Evolutionary conservation across 2,797 vertebrate species (phyloP).

Genomic region (Masticophis lateralis): DNA sequence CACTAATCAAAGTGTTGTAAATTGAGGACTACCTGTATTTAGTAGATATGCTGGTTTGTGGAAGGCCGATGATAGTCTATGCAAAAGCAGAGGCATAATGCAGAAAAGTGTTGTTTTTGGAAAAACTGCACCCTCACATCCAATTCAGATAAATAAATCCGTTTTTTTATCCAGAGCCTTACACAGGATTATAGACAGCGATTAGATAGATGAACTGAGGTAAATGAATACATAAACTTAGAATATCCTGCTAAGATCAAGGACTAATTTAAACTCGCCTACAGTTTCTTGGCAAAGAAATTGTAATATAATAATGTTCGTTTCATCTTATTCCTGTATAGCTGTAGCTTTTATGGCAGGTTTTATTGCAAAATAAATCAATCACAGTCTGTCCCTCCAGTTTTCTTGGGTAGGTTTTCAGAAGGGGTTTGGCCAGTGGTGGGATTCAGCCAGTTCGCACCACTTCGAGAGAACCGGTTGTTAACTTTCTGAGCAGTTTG

Average conservation of each 20-base stretch:
- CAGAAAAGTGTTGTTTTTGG: not conserved
- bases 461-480: no score
- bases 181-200: not conserved
- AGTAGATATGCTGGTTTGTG: not conserved
- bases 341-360: not conserved
- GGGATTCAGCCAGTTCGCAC: no score
- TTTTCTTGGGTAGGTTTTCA: no score
- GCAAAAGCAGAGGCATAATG: not conserved
- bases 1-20: not conserved
- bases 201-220: not conserved
- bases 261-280: not conserved
- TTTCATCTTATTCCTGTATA: not conserved
- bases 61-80: not conserved
- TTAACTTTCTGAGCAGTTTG: no score
- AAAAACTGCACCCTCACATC: not conserved
- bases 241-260: not conserved
- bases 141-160: not conserved
- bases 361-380: not conserved
- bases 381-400: no score
- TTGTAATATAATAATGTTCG: not conserved
- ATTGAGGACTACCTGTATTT: not conserved
- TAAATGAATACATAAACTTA: not conserved
- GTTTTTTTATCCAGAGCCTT: not conserved
- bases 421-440: no score
- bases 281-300: not conserved